Percentiles rank a stretch among this genome's conserved stretches.
Evolutionary conservation across 2,113 vertebrate species (phyloP).

Genomic region (Spea bombifrons): DNA sequence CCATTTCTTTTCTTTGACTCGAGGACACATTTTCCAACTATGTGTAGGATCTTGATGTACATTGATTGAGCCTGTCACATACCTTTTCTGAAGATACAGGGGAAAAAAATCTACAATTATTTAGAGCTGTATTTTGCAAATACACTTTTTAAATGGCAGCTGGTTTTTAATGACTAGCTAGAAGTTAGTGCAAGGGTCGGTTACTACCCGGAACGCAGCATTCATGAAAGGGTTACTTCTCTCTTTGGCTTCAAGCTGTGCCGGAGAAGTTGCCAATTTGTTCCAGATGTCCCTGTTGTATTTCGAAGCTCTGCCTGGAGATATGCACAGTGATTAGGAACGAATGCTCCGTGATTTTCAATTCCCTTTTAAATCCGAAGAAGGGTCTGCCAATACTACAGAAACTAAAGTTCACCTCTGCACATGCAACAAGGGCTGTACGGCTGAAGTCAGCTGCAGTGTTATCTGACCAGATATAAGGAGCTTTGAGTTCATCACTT

Average conservation of each 20-base stretch:
- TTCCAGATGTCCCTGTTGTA: slow-evolving; percentile 42
- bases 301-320: slow-evolving; percentile 23
- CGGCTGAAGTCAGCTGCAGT: too few species aligned
- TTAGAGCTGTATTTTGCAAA: too few species aligned
- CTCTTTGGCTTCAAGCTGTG: slow-evolving; percentile 39
- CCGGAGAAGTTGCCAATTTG: slow-evolving; percentile 25
- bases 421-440: neutral
- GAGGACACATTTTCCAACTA: too few species aligned
- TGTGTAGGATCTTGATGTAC: too few species aligned
- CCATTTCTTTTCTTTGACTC: too few species aligned
- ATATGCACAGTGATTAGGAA: slow-evolving; percentile 28
- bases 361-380: slow-evolving; percentile 28
- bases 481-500: too few species aligned
- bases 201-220: slow-evolving; percentile 3
- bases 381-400: neutral
- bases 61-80: too few species aligned
- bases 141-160: too few species aligned
- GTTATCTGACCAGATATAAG: too few species aligned
- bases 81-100: too few species aligned
- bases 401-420: slow-evolving; percentile 19
- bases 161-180: too few species aligned
- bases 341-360: slow-evolving; percentile 43
- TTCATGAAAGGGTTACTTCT: slow-evolving; percentile 34
- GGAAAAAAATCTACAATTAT: too few species aligned
- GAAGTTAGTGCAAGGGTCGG: neutral